These are phyloP conservation scores for Lutjanus argentimaculatus DNA, from an alignment of 2,797 vertebrate species.

Conservation along the genomic window DNA sequence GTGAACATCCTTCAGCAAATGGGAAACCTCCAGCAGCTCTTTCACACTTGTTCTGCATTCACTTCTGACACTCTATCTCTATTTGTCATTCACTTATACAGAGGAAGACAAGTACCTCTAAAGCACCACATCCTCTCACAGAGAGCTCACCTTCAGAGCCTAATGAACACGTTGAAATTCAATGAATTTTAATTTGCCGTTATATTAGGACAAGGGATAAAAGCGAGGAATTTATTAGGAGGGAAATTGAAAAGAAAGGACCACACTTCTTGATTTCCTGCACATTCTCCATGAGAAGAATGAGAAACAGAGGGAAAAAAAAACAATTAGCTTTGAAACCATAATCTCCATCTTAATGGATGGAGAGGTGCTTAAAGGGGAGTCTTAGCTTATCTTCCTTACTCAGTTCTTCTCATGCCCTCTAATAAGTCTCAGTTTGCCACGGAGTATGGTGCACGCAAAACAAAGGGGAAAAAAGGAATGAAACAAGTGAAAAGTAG, in stretches of 20 bases:
- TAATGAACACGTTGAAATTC: conserved; percentile 85
- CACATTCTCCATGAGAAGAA: conserved; percentile 66
- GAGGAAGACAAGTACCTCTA: conserved; percentile 66
- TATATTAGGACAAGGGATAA: conserved; percentile 78
- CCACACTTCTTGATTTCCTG: conserved; percentile 68
- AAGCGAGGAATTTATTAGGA: conserved; percentile 78
- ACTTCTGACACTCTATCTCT: conserved; percentile 40
- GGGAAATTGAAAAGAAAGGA: conserved; percentile 80
- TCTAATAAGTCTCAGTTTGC: conserved; percentile 51
- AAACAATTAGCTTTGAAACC: conserved; percentile 82
- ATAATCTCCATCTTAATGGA: conserved; percentile 74
- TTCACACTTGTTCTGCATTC: conserved; percentile 36
- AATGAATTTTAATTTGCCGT: conserved; percentile 87
- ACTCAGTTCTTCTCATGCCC: conserved; percentile 57
- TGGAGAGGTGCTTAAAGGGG: conserved; percentile 71
- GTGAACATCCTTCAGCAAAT: conserved; percentile 28
- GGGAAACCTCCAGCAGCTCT: conserved; percentile 8
- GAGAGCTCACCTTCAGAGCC: conserved; percentile 80
- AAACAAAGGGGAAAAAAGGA: conserved; percentile 22
- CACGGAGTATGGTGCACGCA: conserved; percentile 33
- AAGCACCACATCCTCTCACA: conserved; percentile 66
- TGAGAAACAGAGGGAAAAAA: conserved; percentile 44
- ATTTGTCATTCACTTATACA: conserved; percentile 68
- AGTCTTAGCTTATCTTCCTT: conserved; percentile 63
- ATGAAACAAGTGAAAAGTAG: conserved; percentile 34